Evolutionary conservation across 2,797 vertebrate species (phyloP).

Genomic region (Chrysocyon brachyurus): DNA sequence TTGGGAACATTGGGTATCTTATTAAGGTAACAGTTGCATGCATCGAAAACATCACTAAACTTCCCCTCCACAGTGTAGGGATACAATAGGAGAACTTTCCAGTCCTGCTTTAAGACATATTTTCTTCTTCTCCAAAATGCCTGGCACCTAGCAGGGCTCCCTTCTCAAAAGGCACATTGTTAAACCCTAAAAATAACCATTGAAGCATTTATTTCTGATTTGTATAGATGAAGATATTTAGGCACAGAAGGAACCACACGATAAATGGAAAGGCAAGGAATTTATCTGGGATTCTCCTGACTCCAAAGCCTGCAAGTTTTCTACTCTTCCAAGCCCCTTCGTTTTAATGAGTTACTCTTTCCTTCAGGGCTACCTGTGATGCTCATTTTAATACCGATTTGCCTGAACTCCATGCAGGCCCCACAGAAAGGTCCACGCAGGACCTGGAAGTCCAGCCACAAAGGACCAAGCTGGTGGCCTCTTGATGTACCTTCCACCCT

Average conservation of each 20-base stretch:
- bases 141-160: neutral
- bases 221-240: neutral
- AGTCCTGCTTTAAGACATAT: neutral
- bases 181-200: neutral
- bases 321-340: neutral
- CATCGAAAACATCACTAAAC: neutral
- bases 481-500: conserved; percentile 71
- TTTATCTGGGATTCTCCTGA: neutral
- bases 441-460: neutral
- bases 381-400: neutral
- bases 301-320: neutral
- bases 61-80: fast-evolving
- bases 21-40: neutral
- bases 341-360: neutral
- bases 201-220: neutral
- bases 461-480: conserved; percentile 52
- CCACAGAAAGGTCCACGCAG: neutral
- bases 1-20: neutral
- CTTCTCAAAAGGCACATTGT: neutral
- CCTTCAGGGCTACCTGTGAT: neutral
- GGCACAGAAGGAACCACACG: neutral
- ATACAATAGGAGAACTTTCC: neutral
- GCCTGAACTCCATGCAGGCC: neutral
- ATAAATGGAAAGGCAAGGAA: neutral
- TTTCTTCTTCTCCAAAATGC: neutral